These are phyloP conservation scores for Clarias magur DNA, from an alignment of 2,113 vertebrate species.

Conservation along the genomic window DNA sequence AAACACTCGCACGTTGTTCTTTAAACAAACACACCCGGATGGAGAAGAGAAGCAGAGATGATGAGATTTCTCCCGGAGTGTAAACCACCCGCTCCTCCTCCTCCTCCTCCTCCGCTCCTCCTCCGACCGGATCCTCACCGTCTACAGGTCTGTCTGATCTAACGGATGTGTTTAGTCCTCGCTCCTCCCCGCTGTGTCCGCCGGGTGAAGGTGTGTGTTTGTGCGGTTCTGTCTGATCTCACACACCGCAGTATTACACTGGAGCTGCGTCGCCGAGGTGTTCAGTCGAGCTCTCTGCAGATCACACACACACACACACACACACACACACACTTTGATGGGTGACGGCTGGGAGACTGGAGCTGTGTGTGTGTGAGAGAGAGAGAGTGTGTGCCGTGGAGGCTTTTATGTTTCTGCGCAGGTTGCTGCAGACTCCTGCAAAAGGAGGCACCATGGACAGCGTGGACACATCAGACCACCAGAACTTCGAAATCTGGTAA, in stretches of 20 bases:
- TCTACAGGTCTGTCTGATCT: neutral
- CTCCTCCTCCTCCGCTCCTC: neutral
- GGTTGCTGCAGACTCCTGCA: neutral
- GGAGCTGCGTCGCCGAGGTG: slow-evolving; percentile 7
- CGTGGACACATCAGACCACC: too few species aligned
- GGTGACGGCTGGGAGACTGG: neutral
- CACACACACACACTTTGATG: slow-evolving; percentile 44
- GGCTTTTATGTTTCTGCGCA: neutral
- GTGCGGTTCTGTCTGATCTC: slow-evolving; percentile 27
- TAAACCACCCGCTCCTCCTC: neutral
- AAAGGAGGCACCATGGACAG: too few species aligned
- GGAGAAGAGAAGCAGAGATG: neutral
- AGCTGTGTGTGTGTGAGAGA: slow-evolving; percentile 49
- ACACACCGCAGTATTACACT: slow-evolving; percentile 7
- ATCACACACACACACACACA: slow-evolving; percentile 42
- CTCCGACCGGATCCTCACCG: neutral
- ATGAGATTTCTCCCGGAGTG: neutral
- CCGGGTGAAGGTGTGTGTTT: neutral
- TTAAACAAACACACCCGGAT: neutral
- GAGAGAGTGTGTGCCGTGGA: slow-evolving; percentile 38
- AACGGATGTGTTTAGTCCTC: neutral
- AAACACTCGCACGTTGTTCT: neutral
- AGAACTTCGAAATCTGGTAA: too few species aligned
- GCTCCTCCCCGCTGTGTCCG: neutral
- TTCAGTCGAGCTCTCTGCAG: slow-evolving; percentile 20